Conservation (phyloP, 92 coral and sea anemone species). For the Palythoa grandis region DNA sequence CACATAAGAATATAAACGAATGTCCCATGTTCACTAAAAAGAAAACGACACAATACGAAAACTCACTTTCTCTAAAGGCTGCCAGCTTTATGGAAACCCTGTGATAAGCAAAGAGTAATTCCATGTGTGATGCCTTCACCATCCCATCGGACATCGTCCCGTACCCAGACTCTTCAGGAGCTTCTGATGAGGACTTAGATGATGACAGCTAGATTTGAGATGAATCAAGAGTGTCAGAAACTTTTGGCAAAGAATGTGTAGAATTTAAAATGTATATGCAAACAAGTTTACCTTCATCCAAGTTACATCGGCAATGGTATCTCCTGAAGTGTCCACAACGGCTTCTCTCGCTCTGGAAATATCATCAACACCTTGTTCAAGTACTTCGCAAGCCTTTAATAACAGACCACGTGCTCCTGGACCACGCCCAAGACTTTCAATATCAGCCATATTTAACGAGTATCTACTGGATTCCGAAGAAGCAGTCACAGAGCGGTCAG, state of each 20-base stretch:
- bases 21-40: neutral
- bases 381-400: slow-evolving; percentile 65
- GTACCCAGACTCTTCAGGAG: slow-evolving; percentile 5
- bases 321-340: slow-evolving; percentile 55
- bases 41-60: neutral
- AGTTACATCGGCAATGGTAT: slow-evolving; percentile 69
- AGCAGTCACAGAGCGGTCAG: slow-evolving; percentile 41
- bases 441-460: slow-evolving; percentile 50
- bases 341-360: slow-evolving; percentile 77
- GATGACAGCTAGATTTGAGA: neutral
- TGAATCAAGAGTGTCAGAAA: neutral
- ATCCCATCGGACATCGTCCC: slow-evolving; percentile 33
- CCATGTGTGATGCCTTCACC: slow-evolving; percentile 88
- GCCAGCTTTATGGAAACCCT: slow-evolving; percentile 79
- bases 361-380: slow-evolving; percentile 72
- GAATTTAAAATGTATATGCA: neutral
- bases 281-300: slow-evolving; percentile 71
- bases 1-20: neutral
- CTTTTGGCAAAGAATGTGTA: no score
- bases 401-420: slow-evolving; percentile 70
- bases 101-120: slow-evolving; percentile 80
- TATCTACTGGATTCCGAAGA: slow-evolving; percentile 57
- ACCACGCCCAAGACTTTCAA: slow-evolving; percentile 60
- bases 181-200: neutral
- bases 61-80: slow-evolving; percentile 66